Conservation (phyloP, 2,888 invertebrate genomes). For the Spodoptera littoralis region DNA sequence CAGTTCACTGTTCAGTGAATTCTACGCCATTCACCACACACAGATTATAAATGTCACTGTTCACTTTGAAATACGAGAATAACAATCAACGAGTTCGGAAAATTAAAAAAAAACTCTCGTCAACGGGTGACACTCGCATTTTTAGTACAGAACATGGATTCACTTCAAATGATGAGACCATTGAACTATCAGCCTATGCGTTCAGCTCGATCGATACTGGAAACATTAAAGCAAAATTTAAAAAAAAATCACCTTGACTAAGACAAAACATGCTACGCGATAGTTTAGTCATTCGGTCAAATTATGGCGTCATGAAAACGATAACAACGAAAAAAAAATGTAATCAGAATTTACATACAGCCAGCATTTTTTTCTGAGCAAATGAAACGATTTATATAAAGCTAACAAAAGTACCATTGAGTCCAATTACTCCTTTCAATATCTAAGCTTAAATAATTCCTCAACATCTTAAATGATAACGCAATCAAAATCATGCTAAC, state of each 20-base stretch:
- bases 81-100: slow-evolving; percentile 23
- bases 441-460: slow-evolving; percentile 3
- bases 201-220: too few relatives aligned
- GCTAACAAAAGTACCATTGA: slow-evolving; percentile 2
- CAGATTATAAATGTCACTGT: background rate
- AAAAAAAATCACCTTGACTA: too few relatives aligned
- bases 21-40: background rate
- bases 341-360: slow-evolving; percentile 1
- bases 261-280: too few relatives aligned
- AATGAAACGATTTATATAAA: slow-evolving; percentile 7
- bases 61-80: slow-evolving; percentile 28
- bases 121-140: background rate
- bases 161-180: too few relatives aligned
- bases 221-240: too few relatives aligned
- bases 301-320: too few relatives aligned
- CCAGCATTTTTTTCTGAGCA: slow-evolving; percentile 7
- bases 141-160: slow-evolving; percentile 1
- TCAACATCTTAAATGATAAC: slow-evolving; percentile 10
- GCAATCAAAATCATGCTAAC: slow-evolving; percentile 23
- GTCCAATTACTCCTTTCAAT: slow-evolving; percentile 5
- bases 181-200: too few relatives aligned
- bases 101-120: slow-evolving; percentile 23
- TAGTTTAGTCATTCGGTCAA: too few relatives aligned
- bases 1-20: background rate
- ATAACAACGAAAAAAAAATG: background rate